Conservation (phyloP, 2,113 vertebrate species). For the Lycocorax pyrrhopterus region DNA sequence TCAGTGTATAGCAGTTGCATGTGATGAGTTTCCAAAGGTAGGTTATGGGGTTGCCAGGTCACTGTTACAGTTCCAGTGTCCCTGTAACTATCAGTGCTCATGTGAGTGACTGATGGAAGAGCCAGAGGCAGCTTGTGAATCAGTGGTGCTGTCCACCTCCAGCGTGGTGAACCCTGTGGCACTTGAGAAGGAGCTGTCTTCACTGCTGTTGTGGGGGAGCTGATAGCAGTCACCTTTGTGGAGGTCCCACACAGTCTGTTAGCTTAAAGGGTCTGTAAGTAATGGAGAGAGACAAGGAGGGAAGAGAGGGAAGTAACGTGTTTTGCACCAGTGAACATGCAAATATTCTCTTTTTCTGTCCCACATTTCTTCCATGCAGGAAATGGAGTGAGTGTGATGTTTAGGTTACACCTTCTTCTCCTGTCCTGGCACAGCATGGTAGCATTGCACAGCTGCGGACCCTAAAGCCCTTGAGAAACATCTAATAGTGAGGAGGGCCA, state of each 20-base stretch:
- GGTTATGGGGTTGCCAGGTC: background rate
- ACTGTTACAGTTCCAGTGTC: background rate
- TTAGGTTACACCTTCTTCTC: background rate
- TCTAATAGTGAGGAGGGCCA: background rate
- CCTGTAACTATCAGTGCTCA: accelerated
- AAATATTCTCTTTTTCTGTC: background rate
- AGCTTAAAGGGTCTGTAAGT: background rate
- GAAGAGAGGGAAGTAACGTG: background rate
- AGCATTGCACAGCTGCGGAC: background rate
- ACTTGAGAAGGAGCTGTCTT: background rate
- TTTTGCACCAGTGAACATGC: background rate
- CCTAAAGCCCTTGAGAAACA: background rate
- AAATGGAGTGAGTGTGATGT: accelerated
- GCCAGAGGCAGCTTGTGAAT: background rate
- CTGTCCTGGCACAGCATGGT: background rate
- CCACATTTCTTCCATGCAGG: background rate
- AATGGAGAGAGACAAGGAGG: background rate
- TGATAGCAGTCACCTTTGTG: background rate
- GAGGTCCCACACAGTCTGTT: background rate
- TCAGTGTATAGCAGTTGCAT: background rate
- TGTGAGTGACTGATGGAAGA: background rate
- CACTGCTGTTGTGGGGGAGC: background rate
- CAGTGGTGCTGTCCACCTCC: background rate
- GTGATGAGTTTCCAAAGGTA: background rate
- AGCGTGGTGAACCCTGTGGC: background rate